These are phyloP conservation scores for Drosophila algonquin DNA, from an alignment of 2,888 invertebrate genomes.

Conservation along the genomic window DNA sequence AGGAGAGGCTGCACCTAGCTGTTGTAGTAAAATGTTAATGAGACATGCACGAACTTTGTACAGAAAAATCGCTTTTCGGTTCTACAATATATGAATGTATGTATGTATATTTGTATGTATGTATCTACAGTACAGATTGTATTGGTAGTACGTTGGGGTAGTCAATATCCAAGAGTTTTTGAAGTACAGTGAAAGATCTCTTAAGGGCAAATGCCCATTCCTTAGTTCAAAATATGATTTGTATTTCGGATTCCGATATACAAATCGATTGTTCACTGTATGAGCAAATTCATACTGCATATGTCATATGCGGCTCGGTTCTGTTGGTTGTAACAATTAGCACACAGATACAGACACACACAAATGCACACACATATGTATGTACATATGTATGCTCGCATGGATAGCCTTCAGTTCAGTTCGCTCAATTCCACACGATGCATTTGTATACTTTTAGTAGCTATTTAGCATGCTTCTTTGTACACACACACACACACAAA, in stretches of 20 bases:
- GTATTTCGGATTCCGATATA: not conserved
- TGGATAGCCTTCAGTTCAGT: conserved; percentile 23
- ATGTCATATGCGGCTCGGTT: conserved; percentile 12
- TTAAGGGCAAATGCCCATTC: not conserved
- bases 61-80: conserved; percentile 40
- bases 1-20: conserved; percentile 42
- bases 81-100: conserved; percentile 14
- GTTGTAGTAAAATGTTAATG: conserved; percentile 71
- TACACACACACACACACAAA: conserved; percentile 55
- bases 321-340: conserved; percentile 41
- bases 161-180: not conserved
- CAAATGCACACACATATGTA: not conserved
- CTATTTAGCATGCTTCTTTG: conserved; percentile 79
- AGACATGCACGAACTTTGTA: conserved; percentile 64
- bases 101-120: not conserved
- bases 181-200: not conserved
- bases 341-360: conserved; percentile 47
- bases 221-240: not conserved
- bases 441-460: conserved; percentile 64
- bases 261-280: not conserved
- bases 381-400: not conserved
- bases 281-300: conserved; percentile 5
- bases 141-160: conserved; percentile 5
- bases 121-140: not conserved
- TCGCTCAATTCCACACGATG: conserved; percentile 20